Conservation (phyloP, 2,797 vertebrate genomes). For the Acanthopagrus latus region DNA sequence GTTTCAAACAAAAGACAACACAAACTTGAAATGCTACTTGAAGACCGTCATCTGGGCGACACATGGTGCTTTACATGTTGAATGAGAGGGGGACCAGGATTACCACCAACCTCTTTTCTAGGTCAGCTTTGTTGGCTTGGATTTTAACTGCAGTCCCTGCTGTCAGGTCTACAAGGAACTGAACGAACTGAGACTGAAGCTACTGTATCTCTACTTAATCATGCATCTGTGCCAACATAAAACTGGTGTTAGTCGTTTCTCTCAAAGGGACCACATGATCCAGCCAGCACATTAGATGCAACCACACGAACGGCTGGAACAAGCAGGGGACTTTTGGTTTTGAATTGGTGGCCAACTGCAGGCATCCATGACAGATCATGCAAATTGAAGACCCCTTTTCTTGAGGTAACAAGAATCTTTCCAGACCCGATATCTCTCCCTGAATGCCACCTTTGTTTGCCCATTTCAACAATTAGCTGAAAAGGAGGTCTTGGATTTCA, state of each 20-base stretch:
- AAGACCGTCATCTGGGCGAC: slow-evolving; percentile 58
- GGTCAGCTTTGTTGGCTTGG: slow-evolving; percentile 14
- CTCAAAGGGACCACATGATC: slow-evolving; percentile 3
- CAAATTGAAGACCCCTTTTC: slow-evolving; percentile 31
- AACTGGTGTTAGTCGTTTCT: slow-evolving; percentile 12
- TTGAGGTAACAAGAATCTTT: slow-evolving; percentile 37
- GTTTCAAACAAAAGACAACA: slow-evolving; percentile 48
- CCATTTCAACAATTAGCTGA: slow-evolving; percentile 64
- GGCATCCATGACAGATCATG: slow-evolving; percentile 34
- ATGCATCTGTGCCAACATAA: slow-evolving; percentile 15
- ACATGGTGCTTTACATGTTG: slow-evolving; percentile 42
- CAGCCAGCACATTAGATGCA: slow-evolving; percentile 12
- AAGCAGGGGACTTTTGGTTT: slow-evolving; percentile 20
- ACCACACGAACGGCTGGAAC: not conserved
- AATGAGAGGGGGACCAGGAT: slow-evolving; percentile 1
- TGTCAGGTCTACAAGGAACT: slow-evolving; percentile 14
- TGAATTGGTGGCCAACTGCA: slow-evolving; percentile 11
- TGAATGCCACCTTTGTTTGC: slow-evolving; percentile 77
- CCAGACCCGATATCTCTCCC: slow-evolving; percentile 43
- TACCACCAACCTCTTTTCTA: not conserved
- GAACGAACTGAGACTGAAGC: slow-evolving; percentile 24
- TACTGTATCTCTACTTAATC: slow-evolving; percentile 4
- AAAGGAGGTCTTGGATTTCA: slow-evolving; percentile 67
- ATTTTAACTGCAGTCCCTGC: slow-evolving; percentile 13
- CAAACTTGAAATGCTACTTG: slow-evolving; percentile 43